Conservation (phyloP, 2,797 vertebrate genomes). For the Sebastes reedi region DNA sequence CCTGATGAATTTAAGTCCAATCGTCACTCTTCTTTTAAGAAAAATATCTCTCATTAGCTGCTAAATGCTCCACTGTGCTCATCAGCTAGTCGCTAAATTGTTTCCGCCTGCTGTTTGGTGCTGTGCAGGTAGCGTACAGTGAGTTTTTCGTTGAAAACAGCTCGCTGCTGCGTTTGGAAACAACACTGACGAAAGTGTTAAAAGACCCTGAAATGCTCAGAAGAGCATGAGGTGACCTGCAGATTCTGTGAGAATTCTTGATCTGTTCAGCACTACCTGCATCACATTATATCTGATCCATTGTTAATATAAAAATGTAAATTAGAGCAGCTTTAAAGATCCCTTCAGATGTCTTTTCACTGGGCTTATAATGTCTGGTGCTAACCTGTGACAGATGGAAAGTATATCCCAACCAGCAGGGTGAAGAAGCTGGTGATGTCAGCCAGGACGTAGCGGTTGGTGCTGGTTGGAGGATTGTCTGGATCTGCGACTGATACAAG, state of each 20-base stretch:
- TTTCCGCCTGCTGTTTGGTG: too few relatives aligned
- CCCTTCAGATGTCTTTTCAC: not conserved
- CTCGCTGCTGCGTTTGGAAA: not conserved
- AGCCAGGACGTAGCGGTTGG: constrained; percentile 92
- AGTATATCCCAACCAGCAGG: constrained; percentile 97
- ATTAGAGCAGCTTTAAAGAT: not conserved
- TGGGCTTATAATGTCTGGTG: not conserved
- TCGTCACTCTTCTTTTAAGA: not conserved
- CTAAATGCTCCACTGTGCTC: not conserved
- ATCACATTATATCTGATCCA: not conserved
- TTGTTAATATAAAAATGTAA: not conserved
- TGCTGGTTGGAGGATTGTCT: constrained; percentile 75
- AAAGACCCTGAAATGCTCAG: not conserved
- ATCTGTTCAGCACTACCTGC: not conserved
- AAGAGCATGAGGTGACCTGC: not conserved
- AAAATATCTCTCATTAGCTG: not conserved
- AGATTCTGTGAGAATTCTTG: not conserved
- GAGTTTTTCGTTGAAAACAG: not conserved
- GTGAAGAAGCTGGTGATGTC: constrained; percentile 99
- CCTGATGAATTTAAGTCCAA: too few relatives aligned
- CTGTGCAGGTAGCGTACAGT: too few relatives aligned
- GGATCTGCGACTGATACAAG: constrained; percentile 74
- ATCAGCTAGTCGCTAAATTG: not conserved
- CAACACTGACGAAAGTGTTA: not conserved
- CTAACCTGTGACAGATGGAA: constrained; percentile 97